These are phyloP conservation scores for Drosophila parabipectinata DNA, from an alignment of 1,140 invertebrate genomes.

Conservation along the genomic window DNA sequence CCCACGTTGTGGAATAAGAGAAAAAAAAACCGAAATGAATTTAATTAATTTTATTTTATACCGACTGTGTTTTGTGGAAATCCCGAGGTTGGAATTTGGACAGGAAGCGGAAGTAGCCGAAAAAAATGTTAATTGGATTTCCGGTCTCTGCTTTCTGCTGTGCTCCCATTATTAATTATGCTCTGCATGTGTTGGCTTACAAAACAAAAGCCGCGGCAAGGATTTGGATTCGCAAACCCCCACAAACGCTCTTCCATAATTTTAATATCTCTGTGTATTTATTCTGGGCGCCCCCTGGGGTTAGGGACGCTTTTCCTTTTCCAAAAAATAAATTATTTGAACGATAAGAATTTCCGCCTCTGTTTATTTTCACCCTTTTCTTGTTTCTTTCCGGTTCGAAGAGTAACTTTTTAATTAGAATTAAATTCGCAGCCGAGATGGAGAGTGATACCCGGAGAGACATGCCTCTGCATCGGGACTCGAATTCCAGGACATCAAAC, in stretches of 20 bases:
- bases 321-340: slow-evolving; percentile 53
- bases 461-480: background rate
- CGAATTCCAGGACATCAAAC: slow-evolving; percentile 42
- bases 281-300: slow-evolving; percentile 30
- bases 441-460: slow-evolving; percentile 5
- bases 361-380: slow-evolving; percentile 16
- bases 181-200: slow-evolving; percentile 40
- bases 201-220: slow-evolving; percentile 6
- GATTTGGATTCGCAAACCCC: background rate
- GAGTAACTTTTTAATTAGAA: slow-evolving; percentile 29
- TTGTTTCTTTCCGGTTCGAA: slow-evolving; percentile 14
- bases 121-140: slow-evolving; percentile 79
- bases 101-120: slow-evolving; percentile 49
- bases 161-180: slow-evolving; percentile 48
- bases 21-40: slow-evolving; percentile 42
- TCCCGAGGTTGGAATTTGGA: slow-evolving; percentile 33
- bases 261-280: slow-evolving; percentile 42
- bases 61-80: slow-evolving; percentile 17
- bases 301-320: slow-evolving; percentile 23
- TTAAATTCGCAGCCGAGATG: slow-evolving; percentile 9
- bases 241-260: slow-evolving; percentile 36
- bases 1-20: slow-evolving; percentile 40
- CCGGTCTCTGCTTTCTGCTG: slow-evolving; percentile 32
- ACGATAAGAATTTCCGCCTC: slow-evolving; percentile 30
- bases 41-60: slow-evolving; percentile 35